Base-by-base conservation (phyloP, 2,888 invertebrate genomes). In the Teinopalpus imperialis region DNA sequence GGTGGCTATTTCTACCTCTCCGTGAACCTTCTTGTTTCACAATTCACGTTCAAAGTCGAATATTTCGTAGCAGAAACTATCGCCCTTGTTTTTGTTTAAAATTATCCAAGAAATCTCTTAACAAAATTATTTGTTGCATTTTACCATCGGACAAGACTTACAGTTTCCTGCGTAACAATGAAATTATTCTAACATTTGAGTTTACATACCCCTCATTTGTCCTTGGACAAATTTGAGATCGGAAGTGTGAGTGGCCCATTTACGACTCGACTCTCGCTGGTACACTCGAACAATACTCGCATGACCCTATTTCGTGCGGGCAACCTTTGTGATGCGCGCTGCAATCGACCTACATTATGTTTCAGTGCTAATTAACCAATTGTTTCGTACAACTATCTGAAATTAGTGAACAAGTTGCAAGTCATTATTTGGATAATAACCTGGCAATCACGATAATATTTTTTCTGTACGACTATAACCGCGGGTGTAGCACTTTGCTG, bases 41-140 rank as follows among this genome's bases (percentile, higher is more conserved):
- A 69, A 75, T 83, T 78, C 81, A 81, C 69, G 81, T 80, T 85
- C 79, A 80, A 80, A 80, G 80, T 66, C 77, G 68, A 72, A 72
- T 76, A 76, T 78, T 79, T 71, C 65, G 74, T 76, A 61, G 61
- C 59, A 41, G 50, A 54, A 61, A 63, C 54, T 51, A 57, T 51
- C 51, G 41, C 10, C 37, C 44, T 59, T 56, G 57, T 63, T 69
- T 61, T 59, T 56, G 54, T 56, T 57, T 51, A 41, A 51, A 56
- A 49, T 53, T 59, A 54, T 59, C 59, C 54, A 53, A 53, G 50
- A 59, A 60, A 26, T 66, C 63, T n/a, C 61, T 64, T 60, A 58
- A 21, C 9, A 21, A 16, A 1, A 5, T 14, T 24, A 10, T 7
- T 26, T 24, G 14, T 14, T 32, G 24, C 8, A 16, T 24, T 24